These are phyloP conservation scores for Maniola hyperantus DNA, from an alignment of 2,888 invertebrate genomes.

Conservation along the genomic window DNA sequence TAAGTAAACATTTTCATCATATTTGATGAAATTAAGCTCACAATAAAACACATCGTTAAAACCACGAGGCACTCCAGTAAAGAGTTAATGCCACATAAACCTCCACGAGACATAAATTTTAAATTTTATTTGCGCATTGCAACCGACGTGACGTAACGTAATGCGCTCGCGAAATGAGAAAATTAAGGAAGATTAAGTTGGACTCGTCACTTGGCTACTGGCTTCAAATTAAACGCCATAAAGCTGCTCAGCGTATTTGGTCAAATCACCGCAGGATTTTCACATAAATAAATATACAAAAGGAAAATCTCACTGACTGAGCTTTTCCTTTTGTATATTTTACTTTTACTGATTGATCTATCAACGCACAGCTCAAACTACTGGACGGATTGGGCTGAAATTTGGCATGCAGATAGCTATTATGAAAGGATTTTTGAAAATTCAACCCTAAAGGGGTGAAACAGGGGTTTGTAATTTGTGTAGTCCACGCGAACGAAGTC, in stretches of 20 bases:
- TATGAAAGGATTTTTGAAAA: too few species aligned
- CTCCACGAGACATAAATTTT: slow-evolving; percentile 16
- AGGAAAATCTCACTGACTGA: too few species aligned
- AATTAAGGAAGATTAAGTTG: slow-evolving; percentile 33
- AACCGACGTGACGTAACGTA: slow-evolving; percentile 14
- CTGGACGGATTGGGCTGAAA: too few species aligned
- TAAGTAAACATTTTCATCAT: not conserved
- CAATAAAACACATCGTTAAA: not conserved
- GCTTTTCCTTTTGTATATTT: too few species aligned
- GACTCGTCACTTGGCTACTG: slow-evolving; percentile 20
- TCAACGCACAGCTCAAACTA: too few species aligned
- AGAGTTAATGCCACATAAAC: slow-evolving; percentile 20
- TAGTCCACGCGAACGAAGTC: too few species aligned
- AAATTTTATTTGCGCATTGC: slow-evolving; percentile 25
- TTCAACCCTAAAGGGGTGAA: too few species aligned
- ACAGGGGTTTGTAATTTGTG: too few species aligned
- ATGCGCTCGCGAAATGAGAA: slow-evolving; percentile 30
- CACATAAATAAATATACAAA: too few species aligned
- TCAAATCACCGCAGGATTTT: too few species aligned
- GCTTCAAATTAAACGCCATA: slow-evolving; percentile 30
- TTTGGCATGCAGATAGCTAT: too few species aligned
- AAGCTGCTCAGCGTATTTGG: not conserved
- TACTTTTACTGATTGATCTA: too few species aligned
- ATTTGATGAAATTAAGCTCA: not conserved
- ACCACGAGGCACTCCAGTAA: slow-evolving; percentile 10